phyloP scores from a whole-genome alignment of 1,140 invertebrate genomes.

The Teleopsis dalmanni region DNA sequence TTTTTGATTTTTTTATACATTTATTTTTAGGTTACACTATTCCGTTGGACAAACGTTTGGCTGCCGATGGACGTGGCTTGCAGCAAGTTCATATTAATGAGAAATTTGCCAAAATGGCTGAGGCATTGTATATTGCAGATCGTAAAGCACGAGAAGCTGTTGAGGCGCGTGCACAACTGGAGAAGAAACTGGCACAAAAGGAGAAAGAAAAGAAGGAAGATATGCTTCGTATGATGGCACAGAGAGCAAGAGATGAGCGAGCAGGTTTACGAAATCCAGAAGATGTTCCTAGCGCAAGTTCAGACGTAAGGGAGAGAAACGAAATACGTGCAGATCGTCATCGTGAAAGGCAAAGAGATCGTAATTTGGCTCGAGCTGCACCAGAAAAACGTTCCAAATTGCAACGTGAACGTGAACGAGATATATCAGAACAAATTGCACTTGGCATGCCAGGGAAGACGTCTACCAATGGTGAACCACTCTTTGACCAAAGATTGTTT shows the following conservation, averaged over 20 bases:
- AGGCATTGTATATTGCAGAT: slow-evolving; percentile 96
- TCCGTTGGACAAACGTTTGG: slow-evolving; percentile 94
- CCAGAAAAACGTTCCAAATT: slow-evolving; percentile 87
- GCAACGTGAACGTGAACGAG: slow-evolving; percentile 86
- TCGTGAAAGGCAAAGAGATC: slow-evolving; percentile 83
- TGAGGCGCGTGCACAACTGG: slow-evolving; percentile 90
- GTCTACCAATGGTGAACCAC: slow-evolving; percentile 63
- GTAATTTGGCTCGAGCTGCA: slow-evolving; percentile 86
- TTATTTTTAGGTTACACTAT: too few relatives aligned
- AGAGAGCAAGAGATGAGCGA: slow-evolving; percentile 90
- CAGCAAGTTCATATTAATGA: slow-evolving; percentile 98
- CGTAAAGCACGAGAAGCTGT: slow-evolving; percentile 94
- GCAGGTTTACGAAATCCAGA: slow-evolving; percentile 56
- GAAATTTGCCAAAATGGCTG: slow-evolving; percentile 97
- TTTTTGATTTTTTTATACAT: background rate
- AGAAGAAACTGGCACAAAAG: slow-evolving; percentile 93
- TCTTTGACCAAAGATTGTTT: slow-evolving; percentile 95
- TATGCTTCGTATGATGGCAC: slow-evolving; percentile 82
- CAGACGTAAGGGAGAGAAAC: slow-evolving; percentile 82
- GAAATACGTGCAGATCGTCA: slow-evolving; percentile 82
- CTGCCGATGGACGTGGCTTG: slow-evolving; percentile 93
- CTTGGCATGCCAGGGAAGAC: slow-evolving; percentile 88
- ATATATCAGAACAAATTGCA: slow-evolving; percentile 98
- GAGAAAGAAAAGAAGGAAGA: slow-evolving; percentile 99
- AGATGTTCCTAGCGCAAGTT: slow-evolving; percentile 45